phyloP scores from a whole-genome alignment of 37 sponge, comb jelly and placozoan genomes.

The Chondrilla cf. caribensis region DNA sequence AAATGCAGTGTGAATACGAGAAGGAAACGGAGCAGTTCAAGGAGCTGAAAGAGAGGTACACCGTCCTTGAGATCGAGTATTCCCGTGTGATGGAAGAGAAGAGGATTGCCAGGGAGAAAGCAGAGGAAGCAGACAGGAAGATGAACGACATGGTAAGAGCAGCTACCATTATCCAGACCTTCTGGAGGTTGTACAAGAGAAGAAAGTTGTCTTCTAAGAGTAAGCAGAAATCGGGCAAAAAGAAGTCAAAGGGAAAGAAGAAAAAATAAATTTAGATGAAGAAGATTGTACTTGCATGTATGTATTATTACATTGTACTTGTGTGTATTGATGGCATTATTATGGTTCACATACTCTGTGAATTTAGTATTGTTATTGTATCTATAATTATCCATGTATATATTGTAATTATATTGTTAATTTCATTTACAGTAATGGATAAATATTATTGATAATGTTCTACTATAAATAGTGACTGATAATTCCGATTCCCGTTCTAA shows the following conservation, averaged over 20 bases:
- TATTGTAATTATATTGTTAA: no score
- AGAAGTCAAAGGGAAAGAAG: slow-evolving; percentile 52
- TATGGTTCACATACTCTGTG: no score
- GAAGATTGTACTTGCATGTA: neutral
- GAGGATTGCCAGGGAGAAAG: slow-evolving; percentile 70
- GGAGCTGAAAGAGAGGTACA: slow-evolving; percentile 83
- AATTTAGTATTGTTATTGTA: no score
- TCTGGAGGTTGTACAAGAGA: slow-evolving; percentile 61
- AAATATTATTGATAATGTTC: no score
- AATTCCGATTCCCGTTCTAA: neutral
- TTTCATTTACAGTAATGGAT: no score
- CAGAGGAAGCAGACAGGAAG: slow-evolving; percentile 62
- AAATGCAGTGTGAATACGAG: slow-evolving; percentile 49
- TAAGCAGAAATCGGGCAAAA: slow-evolving; percentile 55
- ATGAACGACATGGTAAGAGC: slow-evolving; percentile 50
- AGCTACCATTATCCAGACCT: slow-evolving; percentile 71
- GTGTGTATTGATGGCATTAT: no score
- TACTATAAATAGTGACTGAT: no score
- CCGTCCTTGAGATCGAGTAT: slow-evolving; percentile 74
- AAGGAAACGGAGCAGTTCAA: slow-evolving; percentile 78
- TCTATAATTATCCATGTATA: no score
- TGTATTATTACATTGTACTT: no score
- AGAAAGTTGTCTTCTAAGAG: slow-evolving; percentile 46
- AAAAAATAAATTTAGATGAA: neutral
- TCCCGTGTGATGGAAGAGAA: slow-evolving; percentile 79